Evolutionary conservation across 1,140 invertebrate species (phyloP).

Genomic region (Drosophila paulistorum): DNA sequence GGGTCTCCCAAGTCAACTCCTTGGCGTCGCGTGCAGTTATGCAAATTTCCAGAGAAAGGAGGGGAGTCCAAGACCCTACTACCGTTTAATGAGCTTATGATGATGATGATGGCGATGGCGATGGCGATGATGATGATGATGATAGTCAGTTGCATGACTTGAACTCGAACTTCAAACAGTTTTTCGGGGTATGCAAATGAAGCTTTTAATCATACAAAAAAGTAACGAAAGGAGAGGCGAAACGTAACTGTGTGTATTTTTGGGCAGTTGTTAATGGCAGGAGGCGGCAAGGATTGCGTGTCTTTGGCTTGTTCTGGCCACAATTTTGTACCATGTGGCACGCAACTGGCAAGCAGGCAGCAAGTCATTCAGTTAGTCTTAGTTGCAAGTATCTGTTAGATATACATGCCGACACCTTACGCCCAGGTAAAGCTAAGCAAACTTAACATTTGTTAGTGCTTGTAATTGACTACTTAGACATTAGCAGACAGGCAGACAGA

Average conservation of each 20-base stretch:
- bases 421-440: background rate
- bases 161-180: slow-evolving; percentile 51
- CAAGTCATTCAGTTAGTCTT: background rate
- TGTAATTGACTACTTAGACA: slow-evolving; percentile 59
- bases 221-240: background rate
- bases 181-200: slow-evolving; percentile 62
- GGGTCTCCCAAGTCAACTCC: background rate
- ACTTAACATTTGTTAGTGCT: slow-evolving; percentile 51
- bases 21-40: slow-evolving; percentile 61
- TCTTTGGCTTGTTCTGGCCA: slow-evolving; percentile 57
- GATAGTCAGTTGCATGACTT: slow-evolving; percentile 58
- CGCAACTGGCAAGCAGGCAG: slow-evolving; percentile 47
- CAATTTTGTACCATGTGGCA: slow-evolving; percentile 46
- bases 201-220: slow-evolving; percentile 67
- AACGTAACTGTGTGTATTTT: slow-evolving; percentile 57
- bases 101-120: slow-evolving; percentile 21
- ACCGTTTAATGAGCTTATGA: slow-evolving; percentile 62
- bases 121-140: slow-evolving; percentile 40
- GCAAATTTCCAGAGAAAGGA: background rate
- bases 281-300: slow-evolving; percentile 64
- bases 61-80: slow-evolving; percentile 32
- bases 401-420: slow-evolving; percentile 72
- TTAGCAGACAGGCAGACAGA: background rate
- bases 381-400: slow-evolving; percentile 60
- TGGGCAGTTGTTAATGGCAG: slow-evolving; percentile 72